Evolutionary conservation across 2,797 vertebrate genomes (phyloP), one percentile per base, ranked within the genome.

Genomic region (Austrolebias charrua): DNA sequence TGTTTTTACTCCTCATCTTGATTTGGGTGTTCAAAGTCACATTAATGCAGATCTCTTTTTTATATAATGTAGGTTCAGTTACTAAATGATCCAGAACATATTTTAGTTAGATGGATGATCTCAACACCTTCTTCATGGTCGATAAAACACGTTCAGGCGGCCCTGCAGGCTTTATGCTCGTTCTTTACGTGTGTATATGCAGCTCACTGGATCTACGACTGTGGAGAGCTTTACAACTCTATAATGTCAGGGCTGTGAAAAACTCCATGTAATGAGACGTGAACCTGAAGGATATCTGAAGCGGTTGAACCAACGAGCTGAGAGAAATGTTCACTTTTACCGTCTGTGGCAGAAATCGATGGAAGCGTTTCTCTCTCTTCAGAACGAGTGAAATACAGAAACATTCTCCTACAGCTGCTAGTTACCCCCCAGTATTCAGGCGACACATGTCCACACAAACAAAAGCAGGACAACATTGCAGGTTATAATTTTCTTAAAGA

Each of bases 261-360:
- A 38, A 18, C 63, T 49, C 54, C 51, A 63, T 78, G 80, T 72
- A 63, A 78, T 81, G 71, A 76, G 67, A 73, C 52, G 55, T 57
- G 56, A 58, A 86, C 65, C 57, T 59, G 65, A 66, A 70, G 75
- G 80, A 73, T 82, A 78, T 64, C 64, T 46, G 60, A 67, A 66
- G 66, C 61, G 54, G 69, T 75, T 75, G 78, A 82, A 84, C 71
- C 74, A 82, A 81, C 80, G 80, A 66, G 72, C 72, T 82, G 43
- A 40, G 40, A 80, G 72, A 75, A 78, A 79, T 52, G 38, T 55
- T 80, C 73, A 76, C 69, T 83, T 65, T 42, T 75, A 63, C 66
- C 14, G 24, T 45, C 66, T 69, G 29, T 3, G 65, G 53, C 48
- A 55, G 58, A 74, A 79, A 85, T 87, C 81, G 61, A 87, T 79